Percentiles rank a stretch among this genome's conserved stretches.
These are phyloP conservation scores for Erebia palarica DNA, from an alignment of 2,888 invertebrate genomes.

Conservation along the genomic window DNA sequence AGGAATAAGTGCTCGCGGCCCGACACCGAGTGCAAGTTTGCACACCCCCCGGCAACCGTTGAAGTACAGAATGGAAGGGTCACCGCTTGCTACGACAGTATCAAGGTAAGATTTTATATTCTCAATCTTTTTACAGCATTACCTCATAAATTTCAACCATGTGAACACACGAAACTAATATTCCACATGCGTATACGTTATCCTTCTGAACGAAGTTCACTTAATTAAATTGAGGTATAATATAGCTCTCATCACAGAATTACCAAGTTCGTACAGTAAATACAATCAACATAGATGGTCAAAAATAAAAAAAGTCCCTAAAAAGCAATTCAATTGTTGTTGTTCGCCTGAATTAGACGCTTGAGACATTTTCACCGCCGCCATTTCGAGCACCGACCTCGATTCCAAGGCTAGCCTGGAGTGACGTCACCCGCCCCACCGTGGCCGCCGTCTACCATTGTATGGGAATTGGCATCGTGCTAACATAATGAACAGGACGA, in stretches of 20 bases:
- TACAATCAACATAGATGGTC: slow-evolving; percentile 12
- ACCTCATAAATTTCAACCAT: neutral
- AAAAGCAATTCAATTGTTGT: slow-evolving; percentile 33
- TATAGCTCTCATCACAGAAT: neutral
- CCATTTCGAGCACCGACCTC: slow-evolving; percentile 74
- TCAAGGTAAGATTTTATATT: slow-evolving; percentile 91
- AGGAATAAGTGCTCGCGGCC: slow-evolving; percentile 99
- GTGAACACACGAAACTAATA: neutral
- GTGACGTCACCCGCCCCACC: slow-evolving; percentile 72
- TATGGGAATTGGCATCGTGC: slow-evolving; percentile 70
- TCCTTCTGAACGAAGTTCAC: neutral
- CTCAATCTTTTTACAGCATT: slow-evolving; percentile 14
- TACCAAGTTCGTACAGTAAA: neutral
- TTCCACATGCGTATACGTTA: neutral
- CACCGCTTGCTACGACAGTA: slow-evolving; percentile 99
- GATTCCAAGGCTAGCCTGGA: slow-evolving; percentile 74
- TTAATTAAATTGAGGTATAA: neutral
- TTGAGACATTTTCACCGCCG: slow-evolving; percentile 69
- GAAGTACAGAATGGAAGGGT: slow-evolving; percentile 99
- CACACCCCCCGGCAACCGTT: slow-evolving; percentile 99
- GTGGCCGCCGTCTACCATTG: slow-evolving; percentile 64
- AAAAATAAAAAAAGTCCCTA: slow-evolving; percentile 19
- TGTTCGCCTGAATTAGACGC: slow-evolving; percentile 46
- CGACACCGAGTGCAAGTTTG: slow-evolving; percentile 99
- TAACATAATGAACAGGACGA: slow-evolving; percentile 70